These are phyloP conservation scores for Philaenus spumarius DNA, from an alignment of 1,140 invertebrate species.

Conservation along the genomic window DNA sequence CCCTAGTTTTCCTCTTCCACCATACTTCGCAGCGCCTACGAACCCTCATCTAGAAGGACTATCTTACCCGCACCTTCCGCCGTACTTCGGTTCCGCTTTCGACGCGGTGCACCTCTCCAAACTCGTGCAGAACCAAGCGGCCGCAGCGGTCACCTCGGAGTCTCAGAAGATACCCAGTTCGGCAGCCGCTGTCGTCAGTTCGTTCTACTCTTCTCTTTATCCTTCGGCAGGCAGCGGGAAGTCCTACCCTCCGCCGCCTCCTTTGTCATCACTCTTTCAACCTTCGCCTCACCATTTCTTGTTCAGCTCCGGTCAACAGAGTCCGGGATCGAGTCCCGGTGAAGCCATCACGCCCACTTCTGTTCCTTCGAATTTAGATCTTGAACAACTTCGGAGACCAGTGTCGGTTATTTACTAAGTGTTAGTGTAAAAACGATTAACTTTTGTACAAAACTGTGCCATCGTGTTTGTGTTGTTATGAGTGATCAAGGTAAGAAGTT, in stretches of 20 bases:
- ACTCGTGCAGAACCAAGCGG: slow-evolving; percentile 40
- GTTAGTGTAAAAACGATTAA: background rate
- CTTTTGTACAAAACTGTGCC: too few relatives aligned
- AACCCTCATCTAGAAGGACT: slow-evolving; percentile 41
- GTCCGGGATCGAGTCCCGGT: slow-evolving; percentile 24
- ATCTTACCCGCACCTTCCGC: slow-evolving; percentile 32
- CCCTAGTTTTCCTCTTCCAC: slow-evolving; percentile 47
- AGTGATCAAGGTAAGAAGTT: too few relatives aligned
- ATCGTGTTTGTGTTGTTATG: too few relatives aligned
- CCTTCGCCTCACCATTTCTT: slow-evolving; percentile 28
- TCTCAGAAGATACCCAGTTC: slow-evolving; percentile 34
- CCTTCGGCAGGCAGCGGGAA: slow-evolving; percentile 14
- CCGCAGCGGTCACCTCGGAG: slow-evolving; percentile 12
- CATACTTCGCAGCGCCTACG: slow-evolving; percentile 48
- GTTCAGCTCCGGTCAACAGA: slow-evolving; percentile 20
- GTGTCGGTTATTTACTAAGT: slow-evolving; percentile 32
- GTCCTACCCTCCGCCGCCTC: slow-evolving; percentile 18
- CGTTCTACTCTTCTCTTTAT: slow-evolving; percentile 56
- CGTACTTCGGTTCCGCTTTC: slow-evolving; percentile 55
- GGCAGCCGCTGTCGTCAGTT: slow-evolving; percentile 49
- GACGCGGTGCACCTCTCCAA: slow-evolving; percentile 54
- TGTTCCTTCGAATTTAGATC: slow-evolving; percentile 21
- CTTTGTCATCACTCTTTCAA: slow-evolving; percentile 21
- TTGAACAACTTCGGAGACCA: slow-evolving; percentile 29
- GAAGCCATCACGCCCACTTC: slow-evolving; percentile 2